A percentile compares a stretch with the other conserved stretches of the same genome.
Evolutionary conservation across 2,888 invertebrate genomes (phyloP).

Genomic region (Callimorpha dominula): DNA sequence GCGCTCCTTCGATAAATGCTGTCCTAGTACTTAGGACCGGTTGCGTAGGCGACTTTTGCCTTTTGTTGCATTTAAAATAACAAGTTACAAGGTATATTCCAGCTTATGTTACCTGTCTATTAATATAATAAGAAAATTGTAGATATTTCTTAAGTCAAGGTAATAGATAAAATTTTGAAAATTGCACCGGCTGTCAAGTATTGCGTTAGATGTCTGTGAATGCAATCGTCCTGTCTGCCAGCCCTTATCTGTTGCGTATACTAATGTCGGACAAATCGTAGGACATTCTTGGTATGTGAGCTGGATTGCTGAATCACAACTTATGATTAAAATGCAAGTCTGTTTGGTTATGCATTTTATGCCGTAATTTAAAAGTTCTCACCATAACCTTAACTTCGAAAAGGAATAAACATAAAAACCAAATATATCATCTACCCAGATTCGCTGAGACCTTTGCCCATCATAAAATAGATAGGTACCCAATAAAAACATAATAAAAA

Average conservation of each 20-base stretch:
- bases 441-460: conserved; percentile 41
- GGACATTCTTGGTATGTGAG: neutral
- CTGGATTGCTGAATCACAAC: neutral
- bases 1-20: conserved; percentile 77
- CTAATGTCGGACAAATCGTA: neutral
- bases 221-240: conserved; percentile 11
- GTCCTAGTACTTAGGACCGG: conserved; percentile 67
- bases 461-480: conserved; percentile 51
- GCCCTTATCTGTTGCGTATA: conserved; percentile 12
- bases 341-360: neutral
- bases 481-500: conserved; percentile 48
- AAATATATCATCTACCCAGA: conserved; percentile 33
- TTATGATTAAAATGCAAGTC: neutral
- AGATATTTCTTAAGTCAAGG: conserved; percentile 1
- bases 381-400: neutral
- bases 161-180: conserved; percentile 11
- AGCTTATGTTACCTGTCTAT: conserved; percentile 51
- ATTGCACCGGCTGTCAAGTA: neutral
- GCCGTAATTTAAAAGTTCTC: conserved; percentile 1
- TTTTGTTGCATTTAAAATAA: conserved; percentile 57
- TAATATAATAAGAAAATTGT: conserved; percentile 36
- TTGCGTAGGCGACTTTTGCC: conserved; percentile 72
- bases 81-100: conserved; percentile 51
- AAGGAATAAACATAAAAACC: conserved; percentile 31
- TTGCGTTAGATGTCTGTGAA: conserved; percentile 9